phyloP scores from a whole-genome alignment of 2,888 invertebrate species.

The Tipula confusa region DNA sequence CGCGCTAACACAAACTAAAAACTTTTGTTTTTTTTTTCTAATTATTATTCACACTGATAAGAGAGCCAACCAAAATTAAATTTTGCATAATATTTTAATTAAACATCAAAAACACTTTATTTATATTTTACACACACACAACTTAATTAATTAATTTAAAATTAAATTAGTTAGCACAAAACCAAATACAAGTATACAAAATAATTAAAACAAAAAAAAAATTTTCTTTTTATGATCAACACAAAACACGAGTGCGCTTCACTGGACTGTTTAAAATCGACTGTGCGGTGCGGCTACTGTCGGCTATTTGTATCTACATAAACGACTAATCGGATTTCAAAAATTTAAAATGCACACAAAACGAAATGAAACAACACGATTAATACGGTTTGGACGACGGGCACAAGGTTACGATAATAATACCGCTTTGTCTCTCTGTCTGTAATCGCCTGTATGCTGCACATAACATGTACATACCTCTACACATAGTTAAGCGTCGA shows the following conservation, averaged over 20 bases:
- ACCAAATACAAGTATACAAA: background rate
- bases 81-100: constrained; percentile 29
- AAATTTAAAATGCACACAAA: background rate
- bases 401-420: background rate
- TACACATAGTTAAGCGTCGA: background rate
- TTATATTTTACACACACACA: too few species aligned
- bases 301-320: background rate
- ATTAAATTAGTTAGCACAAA: background rate
- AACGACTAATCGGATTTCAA: background rate
- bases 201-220: background rate
- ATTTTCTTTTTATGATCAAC: background rate
- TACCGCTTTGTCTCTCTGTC: background rate
- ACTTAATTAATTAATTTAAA: background rate
- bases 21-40: constrained; percentile 10
- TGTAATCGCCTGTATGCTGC: background rate
- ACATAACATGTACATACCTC: background rate
- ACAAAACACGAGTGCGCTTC: background rate
- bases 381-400: background rate
- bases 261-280: background rate
- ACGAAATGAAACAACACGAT: background rate
- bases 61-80: too few species aligned
- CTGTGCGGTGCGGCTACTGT: background rate
- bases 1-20: background rate
- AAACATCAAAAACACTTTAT: background rate
- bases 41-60: background rate